Evolutionary conservation across 2,113 vertebrate species (phyloP).

Genomic region (Hippolais icterina): DNA sequence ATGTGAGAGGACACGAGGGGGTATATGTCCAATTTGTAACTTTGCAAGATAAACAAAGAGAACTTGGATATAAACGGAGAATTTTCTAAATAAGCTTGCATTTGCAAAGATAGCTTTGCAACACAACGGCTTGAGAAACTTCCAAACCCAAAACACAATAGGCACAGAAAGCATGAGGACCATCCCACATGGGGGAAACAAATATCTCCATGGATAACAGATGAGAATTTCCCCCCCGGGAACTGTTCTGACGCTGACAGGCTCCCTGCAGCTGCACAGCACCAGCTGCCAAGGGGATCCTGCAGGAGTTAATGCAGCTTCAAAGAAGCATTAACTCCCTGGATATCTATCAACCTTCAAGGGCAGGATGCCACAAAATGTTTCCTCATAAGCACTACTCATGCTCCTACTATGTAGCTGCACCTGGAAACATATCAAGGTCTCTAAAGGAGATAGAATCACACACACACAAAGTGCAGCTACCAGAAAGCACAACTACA

Average conservation of each 20-base stretch:
- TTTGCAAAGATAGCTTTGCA: not conserved
- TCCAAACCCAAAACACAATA: not conserved
- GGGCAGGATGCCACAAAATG: not conserved
- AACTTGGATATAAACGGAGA: not conserved
- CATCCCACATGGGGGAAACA: not conserved
- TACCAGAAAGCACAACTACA: not conserved
- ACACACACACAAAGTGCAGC: not conserved
- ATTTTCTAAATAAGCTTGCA: not conserved
- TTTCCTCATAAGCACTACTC: not conserved
- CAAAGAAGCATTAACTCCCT: conserved; percentile 6
- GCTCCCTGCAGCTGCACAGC: conserved; percentile 12
- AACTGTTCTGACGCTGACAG: not conserved
- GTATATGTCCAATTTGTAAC: not conserved
- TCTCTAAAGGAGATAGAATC: not conserved
- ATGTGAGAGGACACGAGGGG: not conserved
- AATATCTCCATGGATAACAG: conserved; percentile 1
- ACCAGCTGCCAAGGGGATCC: conserved; percentile 39
- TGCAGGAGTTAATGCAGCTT: conserved; percentile 48
- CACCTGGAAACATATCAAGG: not conserved
- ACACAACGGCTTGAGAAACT: not conserved
- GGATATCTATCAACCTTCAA: not conserved
- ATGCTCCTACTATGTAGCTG: not conserved
- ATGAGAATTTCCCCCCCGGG: not conserved
- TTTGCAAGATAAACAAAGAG: not conserved
- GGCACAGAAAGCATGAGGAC: not conserved